phyloP scores from a whole-genome alignment of 1,140 invertebrate species.

The Planococcus citri region DNA sequence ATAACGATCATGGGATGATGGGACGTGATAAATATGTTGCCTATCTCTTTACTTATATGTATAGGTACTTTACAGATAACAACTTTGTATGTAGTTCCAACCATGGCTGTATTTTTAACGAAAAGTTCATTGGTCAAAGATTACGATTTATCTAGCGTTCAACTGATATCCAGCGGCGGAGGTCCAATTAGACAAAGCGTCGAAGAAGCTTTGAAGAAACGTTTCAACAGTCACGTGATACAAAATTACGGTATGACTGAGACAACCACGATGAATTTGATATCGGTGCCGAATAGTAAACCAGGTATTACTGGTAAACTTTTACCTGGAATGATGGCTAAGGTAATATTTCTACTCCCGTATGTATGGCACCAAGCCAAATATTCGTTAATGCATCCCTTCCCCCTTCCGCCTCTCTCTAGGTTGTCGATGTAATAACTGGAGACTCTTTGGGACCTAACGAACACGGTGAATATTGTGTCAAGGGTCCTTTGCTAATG shows the following conservation, averaged over 20 bases:
- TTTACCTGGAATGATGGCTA: conserved; percentile 45
- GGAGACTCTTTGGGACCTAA: conserved; percentile 13
- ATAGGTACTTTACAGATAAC: conserved; percentile 39
- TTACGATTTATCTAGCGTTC: conserved; percentile 45
- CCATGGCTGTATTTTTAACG: conserved; percentile 47
- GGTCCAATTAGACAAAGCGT: conserved; percentile 35
- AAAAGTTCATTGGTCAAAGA: conserved; percentile 47
- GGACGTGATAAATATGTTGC: no score
- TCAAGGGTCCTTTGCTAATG: conserved; percentile 52
- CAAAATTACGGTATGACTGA: conserved; percentile 61
- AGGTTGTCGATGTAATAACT: conserved; percentile 23
- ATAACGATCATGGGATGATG: no score
- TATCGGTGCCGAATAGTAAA: conserved; percentile 31
- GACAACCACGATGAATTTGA: conserved; percentile 38
- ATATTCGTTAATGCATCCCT: no score
- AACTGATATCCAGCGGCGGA: conserved; percentile 44
- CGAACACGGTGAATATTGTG: conserved; percentile 51
- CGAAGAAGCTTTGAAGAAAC: conserved; percentile 38
- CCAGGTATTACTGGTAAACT: conserved; percentile 46
- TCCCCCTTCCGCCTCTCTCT: no score
- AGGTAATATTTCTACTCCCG: conserved; percentile 34
- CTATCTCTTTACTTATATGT: no score
- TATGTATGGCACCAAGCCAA: no score
- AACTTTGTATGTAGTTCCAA: conserved; percentile 46
- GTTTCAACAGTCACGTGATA: conserved; percentile 32